Percentiles rank a stretch among this genome's conserved stretches.
phyloP scores from a whole-genome alignment of 2,797 vertebrate genomes.

The Ispidina picta region DNA sequence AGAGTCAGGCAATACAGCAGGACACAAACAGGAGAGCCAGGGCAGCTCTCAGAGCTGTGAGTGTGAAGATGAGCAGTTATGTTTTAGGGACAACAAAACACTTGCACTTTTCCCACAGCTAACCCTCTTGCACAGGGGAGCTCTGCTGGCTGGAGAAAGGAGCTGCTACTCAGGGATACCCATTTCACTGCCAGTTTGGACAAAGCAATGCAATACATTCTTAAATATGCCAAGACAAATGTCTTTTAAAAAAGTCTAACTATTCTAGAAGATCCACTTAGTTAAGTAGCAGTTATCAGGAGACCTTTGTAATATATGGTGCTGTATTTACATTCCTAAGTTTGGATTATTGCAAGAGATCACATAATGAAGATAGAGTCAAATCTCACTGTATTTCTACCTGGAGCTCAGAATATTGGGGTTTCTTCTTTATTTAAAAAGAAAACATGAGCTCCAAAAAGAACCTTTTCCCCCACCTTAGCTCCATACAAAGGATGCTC shows the following conservation, averaged over 20 bases:
- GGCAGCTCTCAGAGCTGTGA: not conserved
- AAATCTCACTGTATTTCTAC: not conserved
- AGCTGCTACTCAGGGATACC: not conserved
- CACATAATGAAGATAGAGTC: not conserved
- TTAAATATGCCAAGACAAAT: not conserved
- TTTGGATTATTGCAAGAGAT: not conserved
- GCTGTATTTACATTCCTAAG: not conserved
- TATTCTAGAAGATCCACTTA: not conserved
- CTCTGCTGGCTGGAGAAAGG: not conserved
- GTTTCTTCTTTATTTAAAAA: not conserved
- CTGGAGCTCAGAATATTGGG: not conserved
- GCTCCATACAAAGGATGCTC: not conserved
- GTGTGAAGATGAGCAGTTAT: not conserved
- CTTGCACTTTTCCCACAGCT: not conserved
- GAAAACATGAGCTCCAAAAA: not conserved
- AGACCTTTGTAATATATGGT: not conserved
- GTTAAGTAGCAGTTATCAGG: not conserved
- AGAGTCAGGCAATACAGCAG: not conserved
- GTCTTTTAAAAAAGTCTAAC: not conserved
- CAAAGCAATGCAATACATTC: not conserved
- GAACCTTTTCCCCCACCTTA: not conserved
- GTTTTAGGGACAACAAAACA: not conserved
- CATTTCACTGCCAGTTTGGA: not conserved
- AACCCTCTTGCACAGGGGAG: not conserved
- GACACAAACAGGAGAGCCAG: rapidly evolving